Evolutionary conservation across 2,888 invertebrate genomes (phyloP).

Genomic region (Meghimatium bilineatum): DNA sequence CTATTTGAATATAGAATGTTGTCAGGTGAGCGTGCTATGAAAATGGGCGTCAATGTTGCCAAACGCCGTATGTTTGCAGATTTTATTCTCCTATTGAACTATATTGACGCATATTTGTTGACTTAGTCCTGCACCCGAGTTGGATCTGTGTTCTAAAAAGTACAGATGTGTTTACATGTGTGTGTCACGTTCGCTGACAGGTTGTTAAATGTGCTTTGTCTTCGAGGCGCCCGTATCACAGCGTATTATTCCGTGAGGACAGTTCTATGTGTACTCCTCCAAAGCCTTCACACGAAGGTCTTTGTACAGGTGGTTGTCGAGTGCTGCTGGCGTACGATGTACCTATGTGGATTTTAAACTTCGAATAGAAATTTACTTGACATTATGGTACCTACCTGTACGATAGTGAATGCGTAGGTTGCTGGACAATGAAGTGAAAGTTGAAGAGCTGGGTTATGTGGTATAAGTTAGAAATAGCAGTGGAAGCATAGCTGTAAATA

Average conservation of each 20-base stretch:
- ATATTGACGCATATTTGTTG: background rate
- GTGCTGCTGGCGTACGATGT: background rate
- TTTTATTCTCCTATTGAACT: background rate
- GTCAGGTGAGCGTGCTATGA: background rate
- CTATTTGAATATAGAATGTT: background rate
- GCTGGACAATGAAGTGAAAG: no score
- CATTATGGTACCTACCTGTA: no score
- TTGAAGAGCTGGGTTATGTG: no score
- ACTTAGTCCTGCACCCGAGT: background rate
- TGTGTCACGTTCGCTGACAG: background rate
- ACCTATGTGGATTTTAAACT: no score
- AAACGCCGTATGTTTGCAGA: background rate
- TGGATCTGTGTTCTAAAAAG: background rate
- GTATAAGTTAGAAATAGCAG: no score
- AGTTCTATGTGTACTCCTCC: background rate
- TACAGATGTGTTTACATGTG: background rate
- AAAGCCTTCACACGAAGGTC: background rate
- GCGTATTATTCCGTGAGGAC: background rate
- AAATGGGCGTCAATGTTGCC: background rate
- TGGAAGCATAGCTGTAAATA: no score
- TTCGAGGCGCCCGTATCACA: background rate
- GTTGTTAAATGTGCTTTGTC: background rate
- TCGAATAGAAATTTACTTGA: no score
- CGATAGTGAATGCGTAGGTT: no score
- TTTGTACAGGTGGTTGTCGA: background rate